Evolutionary conservation across 2,888 invertebrate species (phyloP), one percentile per base, ranked within the genome.

Genomic region (Eilema griseolum): DNA sequence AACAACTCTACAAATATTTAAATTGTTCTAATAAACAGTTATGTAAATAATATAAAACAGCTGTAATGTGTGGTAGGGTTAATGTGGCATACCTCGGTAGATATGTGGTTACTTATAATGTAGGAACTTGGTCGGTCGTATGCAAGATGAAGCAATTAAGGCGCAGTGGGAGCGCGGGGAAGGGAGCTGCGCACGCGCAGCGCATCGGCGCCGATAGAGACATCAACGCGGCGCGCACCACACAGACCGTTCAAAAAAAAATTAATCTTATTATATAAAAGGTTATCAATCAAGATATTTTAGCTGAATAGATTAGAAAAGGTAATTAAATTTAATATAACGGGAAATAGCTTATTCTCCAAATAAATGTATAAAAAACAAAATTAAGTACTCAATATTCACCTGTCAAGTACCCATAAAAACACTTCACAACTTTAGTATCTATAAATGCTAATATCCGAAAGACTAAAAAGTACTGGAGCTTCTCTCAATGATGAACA

Each of bases 101-200:
- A 83, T 82, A 65, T 76, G 76, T 83, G 82, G 82, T 79, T 84
- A 79, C 81, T 79, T 89, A 75, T 90, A 91, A 92, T 88, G 89
- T 90, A 89, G 88, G 89, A 88, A 89, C 89, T 90, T 89, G 88
- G 90, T 88, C 87, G 89, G 90, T 84, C 87, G 91, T 91, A 93
- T 92, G 89, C 91, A 90, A 94, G 94, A 95, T 95, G 94, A 95
- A 95, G 95, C 92, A 94, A 95, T 95, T 95, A 95, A 93, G 93
- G 90, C 91, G 77, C 92, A 90, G 92, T 89, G 89, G 91, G 90
- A 83, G 84, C 80, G 80, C 81, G 80, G 81, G 82, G 86, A 76
- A 84, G 89, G 86, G 87, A 86, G 85, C 86, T 78, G 90, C 89
- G 92, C 93, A 91, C 93, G 92, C 93, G 92, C 90, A 90, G 81